These are phyloP conservation scores for Thripadectes ignobilis DNA, from an alignment of 2,797 vertebrate species.

Conservation along the genomic window DNA sequence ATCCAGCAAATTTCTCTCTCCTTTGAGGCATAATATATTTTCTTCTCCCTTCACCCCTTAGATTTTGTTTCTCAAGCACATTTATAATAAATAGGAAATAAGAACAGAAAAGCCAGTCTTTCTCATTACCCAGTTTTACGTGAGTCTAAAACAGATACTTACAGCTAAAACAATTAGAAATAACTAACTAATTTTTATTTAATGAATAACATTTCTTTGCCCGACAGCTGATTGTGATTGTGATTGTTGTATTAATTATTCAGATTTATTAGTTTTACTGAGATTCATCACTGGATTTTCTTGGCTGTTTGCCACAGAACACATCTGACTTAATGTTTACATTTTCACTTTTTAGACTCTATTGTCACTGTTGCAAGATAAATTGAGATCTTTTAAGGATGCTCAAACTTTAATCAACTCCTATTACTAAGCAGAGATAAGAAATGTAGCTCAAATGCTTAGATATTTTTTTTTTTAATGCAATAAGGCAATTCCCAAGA, in stretches of 20 bases:
- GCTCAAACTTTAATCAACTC: background rate
- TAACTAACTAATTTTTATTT: background rate
- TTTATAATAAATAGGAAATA: background rate
- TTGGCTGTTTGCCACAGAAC: background rate
- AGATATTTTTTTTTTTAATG: background rate
- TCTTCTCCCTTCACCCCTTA: background rate
- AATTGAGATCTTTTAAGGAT: background rate
- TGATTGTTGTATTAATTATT: background rate
- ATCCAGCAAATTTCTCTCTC: background rate
- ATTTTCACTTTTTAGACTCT: background rate
- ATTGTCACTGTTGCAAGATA: background rate
- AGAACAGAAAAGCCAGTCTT: background rate
- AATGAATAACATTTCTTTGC: background rate
- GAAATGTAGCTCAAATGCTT: background rate
- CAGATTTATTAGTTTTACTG: conserved; percentile 1
- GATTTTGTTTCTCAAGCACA: background rate
- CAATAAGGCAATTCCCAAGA: background rate
- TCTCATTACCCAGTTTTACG: background rate
- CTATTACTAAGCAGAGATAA: background rate
- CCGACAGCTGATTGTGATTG: background rate
- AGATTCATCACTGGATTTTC: background rate
- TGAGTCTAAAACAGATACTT: background rate
- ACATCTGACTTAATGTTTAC: background rate
- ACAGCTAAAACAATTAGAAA: background rate
- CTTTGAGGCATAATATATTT: conserved; percentile 1